Evolutionary conservation across 1,140 invertebrate genomes (phyloP).

Genomic region (Neotoxoptera formosana): DNA sequence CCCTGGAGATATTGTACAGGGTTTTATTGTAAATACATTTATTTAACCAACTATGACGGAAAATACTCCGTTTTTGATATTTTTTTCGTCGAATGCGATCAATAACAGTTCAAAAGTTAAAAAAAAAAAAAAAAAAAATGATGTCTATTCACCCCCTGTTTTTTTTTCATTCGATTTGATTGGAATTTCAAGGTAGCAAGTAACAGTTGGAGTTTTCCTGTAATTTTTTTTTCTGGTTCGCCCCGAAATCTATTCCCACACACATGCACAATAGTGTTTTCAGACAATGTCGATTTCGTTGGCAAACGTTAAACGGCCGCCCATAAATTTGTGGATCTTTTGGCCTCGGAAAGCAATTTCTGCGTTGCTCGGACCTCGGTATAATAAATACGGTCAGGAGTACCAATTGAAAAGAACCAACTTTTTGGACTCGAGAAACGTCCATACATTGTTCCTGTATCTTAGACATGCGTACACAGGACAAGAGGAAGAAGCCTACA

Average conservation of each 20-base stretch:
- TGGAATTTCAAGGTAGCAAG: slow-evolving; percentile 1
- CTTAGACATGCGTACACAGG: neutral
- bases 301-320: slow-evolving; percentile 50
- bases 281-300: slow-evolving; percentile 51
- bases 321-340: slow-evolving; percentile 54
- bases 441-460: neutral
- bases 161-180: neutral
- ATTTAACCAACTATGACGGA: neutral
- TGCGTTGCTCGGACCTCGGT: slow-evolving; percentile 4
- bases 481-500: neutral
- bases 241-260: slow-evolving; percentile 14
- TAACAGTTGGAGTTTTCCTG: neutral
- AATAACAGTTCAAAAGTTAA: slow-evolving; percentile 19
- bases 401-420: slow-evolving; percentile 54
- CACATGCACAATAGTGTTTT: slow-evolving; percentile 16
- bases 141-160: neutral
- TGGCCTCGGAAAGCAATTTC: slow-evolving; percentile 40
- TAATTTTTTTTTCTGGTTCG: slow-evolving; percentile 41
- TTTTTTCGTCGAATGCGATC: neutral
- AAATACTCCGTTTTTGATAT: slow-evolving; percentile 15
- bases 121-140: too few species aligned
- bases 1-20: neutral
- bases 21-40: neutral
- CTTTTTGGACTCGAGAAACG: slow-evolving; percentile 40
- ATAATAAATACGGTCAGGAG: slow-evolving; percentile 31